Evolutionary conservation across 2,888 invertebrate genomes (phyloP).

Genomic region (Meloe dianella): DNA sequence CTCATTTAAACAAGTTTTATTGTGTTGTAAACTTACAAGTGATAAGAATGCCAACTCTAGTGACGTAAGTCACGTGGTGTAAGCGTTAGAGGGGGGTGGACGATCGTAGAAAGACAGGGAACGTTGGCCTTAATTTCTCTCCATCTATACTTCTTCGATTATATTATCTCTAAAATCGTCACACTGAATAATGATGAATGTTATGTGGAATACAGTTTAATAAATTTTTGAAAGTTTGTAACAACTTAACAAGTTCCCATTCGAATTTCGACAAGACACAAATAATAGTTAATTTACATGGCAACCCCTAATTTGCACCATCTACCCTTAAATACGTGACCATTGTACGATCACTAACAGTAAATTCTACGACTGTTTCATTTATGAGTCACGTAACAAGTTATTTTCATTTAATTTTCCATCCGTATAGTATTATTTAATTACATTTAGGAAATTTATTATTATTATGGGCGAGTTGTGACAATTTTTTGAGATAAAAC

Average conservation of each 20-base stretch:
- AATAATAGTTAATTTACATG: conserved; percentile 9
- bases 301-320: background rate
- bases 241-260: background rate
- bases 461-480: background rate
- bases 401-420: conserved; percentile 27
- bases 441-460: background rate
- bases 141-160: too few species aligned
- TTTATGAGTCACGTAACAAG: conserved; percentile 22
- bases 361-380: conserved; percentile 16
- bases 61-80: too few species aligned
- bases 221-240: background rate
- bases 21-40: too few species aligned
- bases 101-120: too few species aligned
- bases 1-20: too few species aligned
- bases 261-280: conserved; percentile 14
- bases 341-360: conserved; percentile 17
- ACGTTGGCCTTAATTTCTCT: too few species aligned
- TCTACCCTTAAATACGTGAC: conserved; percentile 21
- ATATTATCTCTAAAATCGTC: too few species aligned
- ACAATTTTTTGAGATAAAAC: background rate
- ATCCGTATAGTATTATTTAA: conserved; percentile 10
- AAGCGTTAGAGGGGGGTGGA: too few species aligned
- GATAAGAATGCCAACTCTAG: too few species aligned
- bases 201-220: background rate
- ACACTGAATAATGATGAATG: too few species aligned